Percentiles rank a stretch among this genome's conserved stretches.
Conservation (phyloP, 2,888 invertebrate species). For the Plebejus argus region DNA sequence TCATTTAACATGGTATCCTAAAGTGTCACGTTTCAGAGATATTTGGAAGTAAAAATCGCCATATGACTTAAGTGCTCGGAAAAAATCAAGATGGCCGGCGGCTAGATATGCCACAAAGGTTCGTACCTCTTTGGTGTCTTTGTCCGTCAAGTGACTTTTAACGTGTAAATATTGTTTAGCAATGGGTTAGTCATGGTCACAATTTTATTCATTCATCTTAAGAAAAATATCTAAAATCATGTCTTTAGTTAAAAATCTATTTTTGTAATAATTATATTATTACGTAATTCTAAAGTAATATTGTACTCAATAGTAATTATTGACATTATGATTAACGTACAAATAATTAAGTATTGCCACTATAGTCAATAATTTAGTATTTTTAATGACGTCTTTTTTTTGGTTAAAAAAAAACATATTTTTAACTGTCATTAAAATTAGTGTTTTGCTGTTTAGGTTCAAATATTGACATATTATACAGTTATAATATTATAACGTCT, state of each 20-base stretch:
- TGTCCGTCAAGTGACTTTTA: no score
- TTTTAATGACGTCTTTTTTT: neutral
- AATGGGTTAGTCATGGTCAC: no score
- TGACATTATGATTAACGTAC: neutral
- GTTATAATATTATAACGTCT: neutral
- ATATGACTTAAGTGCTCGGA: no score
- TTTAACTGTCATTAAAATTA: neutral
- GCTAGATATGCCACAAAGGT: no score
- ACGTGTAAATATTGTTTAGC: no score
- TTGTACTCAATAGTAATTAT: neutral
- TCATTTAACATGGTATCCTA: no score
- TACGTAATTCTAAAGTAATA: neutral
- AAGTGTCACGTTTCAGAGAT: no score
- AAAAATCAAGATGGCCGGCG: no score
- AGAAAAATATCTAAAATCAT: neutral
- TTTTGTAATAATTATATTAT: neutral
- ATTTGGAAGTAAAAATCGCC: no score
- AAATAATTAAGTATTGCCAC: conserved; percentile 2
- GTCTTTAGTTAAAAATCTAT: neutral
- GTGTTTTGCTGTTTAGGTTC: no score
- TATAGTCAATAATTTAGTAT: neutral
- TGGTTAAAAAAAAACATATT: neutral
- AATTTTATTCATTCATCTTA: neutral
- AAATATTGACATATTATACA: neutral
- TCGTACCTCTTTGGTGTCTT: no score